A percentile compares a stretch with the other conserved stretches of the same genome.
phyloP scores from a whole-genome alignment of 2,113 vertebrate genomes.

The Phaetusa simplex region DNA sequence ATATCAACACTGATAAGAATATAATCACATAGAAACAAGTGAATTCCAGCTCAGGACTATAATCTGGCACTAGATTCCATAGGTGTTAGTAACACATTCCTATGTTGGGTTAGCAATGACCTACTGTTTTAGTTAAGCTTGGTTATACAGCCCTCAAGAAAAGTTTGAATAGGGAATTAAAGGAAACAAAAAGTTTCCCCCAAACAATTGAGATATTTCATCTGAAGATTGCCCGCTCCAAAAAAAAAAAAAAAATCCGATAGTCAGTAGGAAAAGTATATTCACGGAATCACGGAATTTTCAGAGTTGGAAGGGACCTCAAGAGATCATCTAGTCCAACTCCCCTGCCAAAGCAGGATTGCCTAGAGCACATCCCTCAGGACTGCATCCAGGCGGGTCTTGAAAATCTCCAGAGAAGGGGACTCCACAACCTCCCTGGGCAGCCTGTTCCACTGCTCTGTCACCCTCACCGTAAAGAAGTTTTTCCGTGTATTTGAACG shows the following conservation, averaged over 20 bases:
- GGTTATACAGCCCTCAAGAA: background rate
- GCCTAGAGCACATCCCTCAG: too few relatives aligned
- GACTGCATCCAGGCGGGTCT: too few relatives aligned
- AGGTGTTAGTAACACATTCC: background rate
- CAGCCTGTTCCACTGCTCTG: too few relatives aligned
- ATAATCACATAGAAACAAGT: background rate
- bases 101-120: background rate
- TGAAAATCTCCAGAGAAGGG: too few relatives aligned
- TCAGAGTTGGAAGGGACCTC: too few relatives aligned
- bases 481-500: too few relatives aligned
- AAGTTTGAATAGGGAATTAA: background rate
- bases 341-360: too few relatives aligned
- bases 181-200: background rate
- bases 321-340: too few relatives aligned
- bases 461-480: too few relatives aligned
- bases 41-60: background rate
- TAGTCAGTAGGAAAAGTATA: background rate
- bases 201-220: background rate
- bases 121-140: background rate
- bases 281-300: too few relatives aligned
- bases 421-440: too few relatives aligned
- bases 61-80: background rate
- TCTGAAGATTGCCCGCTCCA: background rate
- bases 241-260: background rate
- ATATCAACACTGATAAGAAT: background rate